Percentiles rank a stretch among this genome's conserved stretches.
Conservation (phyloP, 2,888 invertebrate genomes). For the Toxonevra muliebris region DNA sequence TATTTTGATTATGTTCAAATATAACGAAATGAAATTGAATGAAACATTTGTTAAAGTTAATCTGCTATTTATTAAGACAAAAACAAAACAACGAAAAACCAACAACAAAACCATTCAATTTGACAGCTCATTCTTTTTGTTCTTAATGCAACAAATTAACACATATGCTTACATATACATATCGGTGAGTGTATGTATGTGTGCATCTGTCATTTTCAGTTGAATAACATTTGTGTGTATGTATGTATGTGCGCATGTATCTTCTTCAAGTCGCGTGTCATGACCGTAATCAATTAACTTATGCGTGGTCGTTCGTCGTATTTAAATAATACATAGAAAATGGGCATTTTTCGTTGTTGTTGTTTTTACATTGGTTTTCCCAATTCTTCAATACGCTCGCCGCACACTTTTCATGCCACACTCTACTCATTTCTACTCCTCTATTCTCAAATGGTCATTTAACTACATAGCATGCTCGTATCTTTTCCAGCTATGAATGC, state of each 20-base stretch:
- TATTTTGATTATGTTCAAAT: too few species aligned
- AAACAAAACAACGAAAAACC: slow-evolving; percentile 11
- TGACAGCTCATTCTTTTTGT: slow-evolving; percentile 19
- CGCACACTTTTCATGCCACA: too few species aligned
- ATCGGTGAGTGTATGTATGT: slow-evolving; percentile 1
- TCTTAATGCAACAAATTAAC: not conserved
- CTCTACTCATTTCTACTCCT: too few species aligned
- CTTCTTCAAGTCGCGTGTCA: slow-evolving; percentile 18
- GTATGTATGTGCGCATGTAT: slow-evolving; percentile 14
- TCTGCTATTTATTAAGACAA: not conserved
- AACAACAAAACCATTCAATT: slow-evolving; percentile 18
- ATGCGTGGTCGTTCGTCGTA: slow-evolving; percentile 23
- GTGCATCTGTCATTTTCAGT: slow-evolving; percentile 12
- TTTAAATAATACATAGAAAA: not conserved
- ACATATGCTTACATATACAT: not conserved
- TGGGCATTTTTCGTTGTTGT: too few species aligned
- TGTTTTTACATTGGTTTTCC: too few species aligned
- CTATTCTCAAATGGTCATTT: too few species aligned
- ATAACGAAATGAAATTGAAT: too few species aligned
- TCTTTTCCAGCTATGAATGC: too few species aligned
- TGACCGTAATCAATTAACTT: slow-evolving; percentile 27
- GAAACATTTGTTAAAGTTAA: too few species aligned
- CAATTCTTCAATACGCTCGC: too few species aligned
- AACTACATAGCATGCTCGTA: too few species aligned
- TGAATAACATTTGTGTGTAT: slow-evolving; percentile 1